These are phyloP conservation scores for Julus scanicus DNA, from an alignment of 2,888 invertebrate genomes.

Conservation along the genomic window DNA sequence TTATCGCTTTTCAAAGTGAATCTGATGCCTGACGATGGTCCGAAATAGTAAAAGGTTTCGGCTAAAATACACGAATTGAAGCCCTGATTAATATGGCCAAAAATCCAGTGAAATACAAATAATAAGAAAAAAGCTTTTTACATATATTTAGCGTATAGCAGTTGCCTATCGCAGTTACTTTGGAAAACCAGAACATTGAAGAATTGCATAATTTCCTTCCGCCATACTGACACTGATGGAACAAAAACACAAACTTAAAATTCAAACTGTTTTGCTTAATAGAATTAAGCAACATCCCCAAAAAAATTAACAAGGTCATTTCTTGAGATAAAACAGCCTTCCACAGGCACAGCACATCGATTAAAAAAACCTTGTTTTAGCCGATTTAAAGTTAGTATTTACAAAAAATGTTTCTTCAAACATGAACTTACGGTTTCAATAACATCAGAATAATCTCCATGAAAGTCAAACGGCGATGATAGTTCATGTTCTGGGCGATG, in stretches of 20 bases:
- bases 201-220: slow-evolving; percentile 23
- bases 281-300: too few relatives aligned
- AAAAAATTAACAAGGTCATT: too few relatives aligned
- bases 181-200: not conserved
- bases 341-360: too few relatives aligned
- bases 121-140: not conserved
- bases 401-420: too few relatives aligned
- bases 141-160: slow-evolving; percentile 2
- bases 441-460: not conserved
- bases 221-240: not conserved
- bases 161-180: not conserved
- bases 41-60: slow-evolving; percentile 13
- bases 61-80: not conserved
- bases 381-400: too few relatives aligned
- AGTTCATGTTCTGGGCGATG: too few relatives aligned
- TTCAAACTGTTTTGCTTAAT: too few relatives aligned
- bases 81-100: not conserved
- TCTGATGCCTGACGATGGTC: slow-evolving; percentile 29
- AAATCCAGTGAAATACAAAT: not conserved
- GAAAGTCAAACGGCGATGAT: not conserved
- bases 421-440: not conserved
- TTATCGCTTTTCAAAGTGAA: not conserved
- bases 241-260: not conserved
- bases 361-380: too few relatives aligned
- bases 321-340: too few relatives aligned